These are phyloP conservation scores for Dendroctonus valens DNA, from an alignment of 1,140 invertebrate genomes.

Conservation along the genomic window DNA sequence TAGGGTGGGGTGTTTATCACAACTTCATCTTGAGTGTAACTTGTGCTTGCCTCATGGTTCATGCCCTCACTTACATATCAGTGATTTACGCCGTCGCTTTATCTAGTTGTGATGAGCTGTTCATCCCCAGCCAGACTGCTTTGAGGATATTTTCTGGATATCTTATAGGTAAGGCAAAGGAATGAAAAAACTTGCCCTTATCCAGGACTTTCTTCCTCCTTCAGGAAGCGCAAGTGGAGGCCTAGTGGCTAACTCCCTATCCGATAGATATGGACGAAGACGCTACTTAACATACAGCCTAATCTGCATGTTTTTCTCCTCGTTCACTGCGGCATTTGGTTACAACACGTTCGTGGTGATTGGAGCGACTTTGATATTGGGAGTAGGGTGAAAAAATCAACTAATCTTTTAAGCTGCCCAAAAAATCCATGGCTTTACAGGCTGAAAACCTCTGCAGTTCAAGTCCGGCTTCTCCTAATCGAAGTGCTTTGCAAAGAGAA, in stretches of 20 bases:
- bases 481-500: conserved; percentile 37
- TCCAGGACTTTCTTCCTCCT: background rate
- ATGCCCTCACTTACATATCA: conserved; percentile 25
- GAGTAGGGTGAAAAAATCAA: conserved; percentile 34
- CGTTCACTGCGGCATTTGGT: conserved; percentile 40
- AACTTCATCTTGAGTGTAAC: conserved; percentile 28
- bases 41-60: conserved; percentile 30
- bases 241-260: conserved; percentile 29
- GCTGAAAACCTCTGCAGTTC: conserved; percentile 32
- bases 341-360: conserved; percentile 36
- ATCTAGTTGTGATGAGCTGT: conserved; percentile 3
- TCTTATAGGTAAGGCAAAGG: conserved; percentile 7
- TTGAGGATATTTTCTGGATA: conserved; percentile 15
- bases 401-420: background rate
- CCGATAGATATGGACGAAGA: conserved; percentile 43
- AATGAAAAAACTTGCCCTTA: background rate
- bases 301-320: conserved; percentile 37
- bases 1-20: conserved; percentile 38
- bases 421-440: conserved; percentile 21
- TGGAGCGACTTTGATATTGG: conserved; percentile 33
- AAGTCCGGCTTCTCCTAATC: conserved; percentile 37
- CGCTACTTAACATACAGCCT: conserved; percentile 33
- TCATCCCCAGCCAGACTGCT: conserved; percentile 1
- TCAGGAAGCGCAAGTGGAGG: conserved; percentile 41
- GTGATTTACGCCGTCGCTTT: conserved; percentile 4